Conservation (phyloP, 2,888 invertebrate species). For the Mechanitis mazaeus region DNA sequence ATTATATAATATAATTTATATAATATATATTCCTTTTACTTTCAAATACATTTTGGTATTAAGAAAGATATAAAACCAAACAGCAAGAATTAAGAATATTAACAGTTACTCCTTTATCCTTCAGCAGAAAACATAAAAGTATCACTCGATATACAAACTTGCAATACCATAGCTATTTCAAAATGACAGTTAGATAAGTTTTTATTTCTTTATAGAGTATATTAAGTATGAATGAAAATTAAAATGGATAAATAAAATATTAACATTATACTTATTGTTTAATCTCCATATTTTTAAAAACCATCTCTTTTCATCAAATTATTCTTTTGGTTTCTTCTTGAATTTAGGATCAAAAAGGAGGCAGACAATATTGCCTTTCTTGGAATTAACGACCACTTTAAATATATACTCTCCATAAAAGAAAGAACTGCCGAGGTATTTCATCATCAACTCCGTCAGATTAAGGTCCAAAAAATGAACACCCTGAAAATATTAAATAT, state of each 20-base stretch:
- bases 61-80: too few species aligned
- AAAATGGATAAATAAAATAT: not conserved
- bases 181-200: too few species aligned
- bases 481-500: slow-evolving; percentile 31
- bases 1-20: too few species aligned
- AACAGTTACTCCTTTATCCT: too few species aligned
- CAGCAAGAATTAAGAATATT: too few species aligned
- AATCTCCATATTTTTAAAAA: not conserved
- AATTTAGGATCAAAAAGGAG: slow-evolving; percentile 30
- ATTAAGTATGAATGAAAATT: too few species aligned
- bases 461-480: slow-evolving; percentile 29
- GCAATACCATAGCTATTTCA: too few species aligned
- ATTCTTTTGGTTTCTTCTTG: slow-evolving; percentile 28
- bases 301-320: not conserved
- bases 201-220: too few species aligned
- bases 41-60: too few species aligned
- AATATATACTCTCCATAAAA: slow-evolving; percentile 38
- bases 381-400: slow-evolving; percentile 31
- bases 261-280: not conserved
- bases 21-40: too few species aligned
- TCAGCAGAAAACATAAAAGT: too few species aligned
- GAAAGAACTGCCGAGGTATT: slow-evolving; percentile 35
- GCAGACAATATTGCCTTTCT: slow-evolving; percentile 37
- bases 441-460: slow-evolving; percentile 30
- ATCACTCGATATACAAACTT: too few species aligned